Evolutionary conservation across 2,113 vertebrate genomes (phyloP), one percentile per base, ranked within the genome.

Genomic region (Oenanthe melanoleuca): DNA sequence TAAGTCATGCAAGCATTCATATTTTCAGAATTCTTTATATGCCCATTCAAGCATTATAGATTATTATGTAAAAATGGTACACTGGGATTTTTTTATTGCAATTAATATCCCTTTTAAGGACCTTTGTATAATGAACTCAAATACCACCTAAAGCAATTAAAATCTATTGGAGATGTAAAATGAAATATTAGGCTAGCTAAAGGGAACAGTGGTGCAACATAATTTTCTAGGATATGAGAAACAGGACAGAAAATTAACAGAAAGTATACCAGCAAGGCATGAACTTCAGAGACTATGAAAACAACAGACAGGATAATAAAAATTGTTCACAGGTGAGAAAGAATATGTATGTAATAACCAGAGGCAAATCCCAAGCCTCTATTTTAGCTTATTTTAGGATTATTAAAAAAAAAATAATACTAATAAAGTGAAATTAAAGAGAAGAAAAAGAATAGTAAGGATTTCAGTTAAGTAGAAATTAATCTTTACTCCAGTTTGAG

Each of bases 51-150:
- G 87, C 87, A 90, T 89, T 95, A 94, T 89, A 94, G 95, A 97
- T 96, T 97, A 95, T 92, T 89, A 86, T 94, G 92, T 96, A 93
- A 97, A 94, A 88, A 83, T 56, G 50, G 63, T 86, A 92, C 64
- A 67, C 60, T 80, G 91, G 73, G 81, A 80, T 80, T 92, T 91
- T 96, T 96, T 95, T 37, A 93, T 88, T 96, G 74, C 89, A 97
- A 97, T 96, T 97, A 97, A 95, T 95, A 91, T 56, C 81, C 57
- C 52, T 85, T 71, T 69, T 94, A 96, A 96, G 81, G 20, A 96
- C 86, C 66, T 96, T 75, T 89, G 57, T 67, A 92, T 80, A 95
- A 89, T 88, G 73, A 88, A 95, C 42, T 94, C 77, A 95, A 81
- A 95, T 83, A 95, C 74, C 66, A 95, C 55, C 84, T 88, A 80